Evolutionary conservation across 2,888 invertebrate species (phyloP), one percentile per base, ranked within the genome.

Genomic region (Drosophila macrothrix): DNA sequence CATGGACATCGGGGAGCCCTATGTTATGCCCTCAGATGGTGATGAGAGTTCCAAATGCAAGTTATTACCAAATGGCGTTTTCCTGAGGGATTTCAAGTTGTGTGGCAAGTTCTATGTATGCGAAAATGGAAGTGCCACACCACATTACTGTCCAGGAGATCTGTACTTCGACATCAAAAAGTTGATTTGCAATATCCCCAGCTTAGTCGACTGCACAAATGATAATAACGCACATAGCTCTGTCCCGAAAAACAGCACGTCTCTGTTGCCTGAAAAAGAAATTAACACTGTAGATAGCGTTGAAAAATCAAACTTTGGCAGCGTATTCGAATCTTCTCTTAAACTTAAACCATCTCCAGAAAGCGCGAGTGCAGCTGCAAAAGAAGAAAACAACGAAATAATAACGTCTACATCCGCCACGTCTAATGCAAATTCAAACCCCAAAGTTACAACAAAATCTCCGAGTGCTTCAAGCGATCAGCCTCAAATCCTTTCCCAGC

Each of bases 101-200:
- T 86, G 85, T 19, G 46, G 65, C n/a, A 90, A 64, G 16, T 86
- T 78, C 29, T 90, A 78, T 19, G 62, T 90, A 0, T 86, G 85
- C 19, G 29, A 66, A 2, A 83, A 80, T 50, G 86, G 90, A 0
- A 53, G 22, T 0, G 60, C 88, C 3, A 58, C 88, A 43, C 41
- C 71, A 4, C 59, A 60, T 19, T 35, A 65, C 14, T 86, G 86
- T 62, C 84, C 88, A 0, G 62, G 60, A 28, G 41, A 53, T 9
- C 70, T 87, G 0, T 31, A 71, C 41, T 90, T 88, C 22, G 85
- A 85, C 28, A 65, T 67, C 0, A 73, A 71, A 29, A 66, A 50
- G 39, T 76, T 60, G 10, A 73, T 84, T 9, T 85, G 85, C 52
- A 90, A 88, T 37, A 88, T 69, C 31, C 81, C 83, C 10, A 62